Evolutionary conservation across 2,888 invertebrate species (phyloP).

Genomic region (Arrhopalites spinosus): DNA sequence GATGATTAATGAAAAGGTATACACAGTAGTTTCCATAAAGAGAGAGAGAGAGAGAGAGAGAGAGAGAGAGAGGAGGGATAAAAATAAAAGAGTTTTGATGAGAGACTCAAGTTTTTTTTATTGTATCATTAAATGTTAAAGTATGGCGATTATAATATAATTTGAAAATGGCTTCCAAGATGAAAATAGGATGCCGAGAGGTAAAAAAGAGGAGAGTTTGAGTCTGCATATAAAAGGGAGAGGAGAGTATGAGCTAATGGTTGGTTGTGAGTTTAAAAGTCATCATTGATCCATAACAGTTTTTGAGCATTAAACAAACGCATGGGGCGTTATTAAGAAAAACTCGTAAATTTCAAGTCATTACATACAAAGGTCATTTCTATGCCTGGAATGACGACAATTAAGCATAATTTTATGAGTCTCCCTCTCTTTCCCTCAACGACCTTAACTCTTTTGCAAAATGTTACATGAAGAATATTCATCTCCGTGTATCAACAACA

Average conservation of each 20-base stretch:
- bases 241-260: background rate
- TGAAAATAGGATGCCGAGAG: background rate
- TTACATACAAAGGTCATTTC: constrained; percentile 1
- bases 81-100: background rate
- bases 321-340: too few species aligned
- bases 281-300: constrained; percentile 4
- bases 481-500: too few species aligned
- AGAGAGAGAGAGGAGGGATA: background rate
- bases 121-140: background rate
- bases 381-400: background rate
- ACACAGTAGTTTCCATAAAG: background rate
- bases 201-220: background rate
- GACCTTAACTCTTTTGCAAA: background rate
- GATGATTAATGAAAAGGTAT: background rate
- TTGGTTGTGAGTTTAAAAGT: background rate
- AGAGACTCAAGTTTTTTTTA: background rate
- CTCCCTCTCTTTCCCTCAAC: background rate
- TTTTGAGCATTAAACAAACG: constrained; percentile 2
- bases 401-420: constrained; percentile 4
- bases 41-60: constrained; percentile 14
- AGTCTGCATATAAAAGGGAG: background rate
- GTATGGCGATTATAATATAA: background rate
- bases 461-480: background rate
- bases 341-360: constrained; percentile 7
- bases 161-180: background rate